Evolutionary conservation across 2,888 invertebrate species (phyloP), one percentile per base, ranked within the genome.

Genomic region (Belgica antarctica): DNA sequence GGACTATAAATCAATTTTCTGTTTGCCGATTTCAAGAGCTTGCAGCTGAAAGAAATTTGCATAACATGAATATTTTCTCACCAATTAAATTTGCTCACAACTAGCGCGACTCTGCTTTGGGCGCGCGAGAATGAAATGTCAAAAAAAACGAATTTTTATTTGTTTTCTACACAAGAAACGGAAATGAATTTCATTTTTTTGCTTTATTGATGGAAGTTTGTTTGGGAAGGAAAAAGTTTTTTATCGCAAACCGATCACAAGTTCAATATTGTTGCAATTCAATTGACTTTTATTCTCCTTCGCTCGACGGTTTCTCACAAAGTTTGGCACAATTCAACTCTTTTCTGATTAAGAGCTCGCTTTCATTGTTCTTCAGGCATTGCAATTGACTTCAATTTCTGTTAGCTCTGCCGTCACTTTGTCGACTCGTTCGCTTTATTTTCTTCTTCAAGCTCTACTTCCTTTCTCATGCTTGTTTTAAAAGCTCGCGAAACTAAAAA

Each of bases 161-260:
- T 52, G n/a, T n/a, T n/a, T n/a, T n/a, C n/a, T n/a, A n/a, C n/a
- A 52, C 52, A 52, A 52, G 52, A 52, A 52, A 52, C 52, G 52
- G 52, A 52, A 52, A 52, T 52, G 22, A 52, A 52, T 52, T 52
- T 52, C 52, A 5, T 8, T 52, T 4, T 46, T 46, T 7, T 46
- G 46, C 46, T 8, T 12, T 8, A 31, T 31, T 31, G 34, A 31
- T 31, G 5, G 7, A 31, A 31, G 12, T n/a, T n/a, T n/a, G n/a
- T n/a, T n/a, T 8, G 34, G 12, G 34, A 31, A 31, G 34, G 34
- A 31, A 31, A 31, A 31, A 31, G n/a, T n/a, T n/a, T n/a, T n/a
- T n/a, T n/a, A n/a, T n/a, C n/a, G n/a, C n/a, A n/a, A n/a, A n/a
- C n/a, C n/a, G n/a, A n/a, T n/a, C n/a, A n/a, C n/a, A n/a, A n/a